These are phyloP conservation scores for Steinernema hermaphroditum DNA, from an alignment of 2,888 invertebrate species.

Conservation along the genomic window DNA sequence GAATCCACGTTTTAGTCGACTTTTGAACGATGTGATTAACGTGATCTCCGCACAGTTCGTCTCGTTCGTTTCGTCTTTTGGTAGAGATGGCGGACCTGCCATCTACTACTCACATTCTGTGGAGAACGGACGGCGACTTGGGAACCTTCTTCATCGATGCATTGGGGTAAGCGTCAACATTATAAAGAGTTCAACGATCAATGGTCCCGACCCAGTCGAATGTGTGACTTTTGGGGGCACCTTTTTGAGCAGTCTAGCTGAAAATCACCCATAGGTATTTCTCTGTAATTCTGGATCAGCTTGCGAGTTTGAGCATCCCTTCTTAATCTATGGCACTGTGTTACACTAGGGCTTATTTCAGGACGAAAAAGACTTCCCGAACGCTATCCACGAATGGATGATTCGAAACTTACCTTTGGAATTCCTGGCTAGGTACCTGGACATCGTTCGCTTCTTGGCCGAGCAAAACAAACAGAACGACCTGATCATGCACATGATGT, in stretches of 20 bases:
- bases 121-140: not conserved
- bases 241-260: too few species aligned
- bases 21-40: not conserved
- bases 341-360: too few species aligned
- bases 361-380: constrained; percentile 18
- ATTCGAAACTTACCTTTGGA: constrained; percentile 3
- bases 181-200: too few species aligned
- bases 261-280: too few species aligned
- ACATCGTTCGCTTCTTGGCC: constrained; percentile 18
- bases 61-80: constrained; percentile 14
- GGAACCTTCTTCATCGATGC: constrained; percentile 5
- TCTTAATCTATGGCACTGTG: too few species aligned
- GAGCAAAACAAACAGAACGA: constrained; percentile 20
- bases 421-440: constrained; percentile 18
- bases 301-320: too few species aligned
- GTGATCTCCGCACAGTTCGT: constrained; percentile 8
- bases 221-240: too few species aligned
- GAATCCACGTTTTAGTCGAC: not conserved
- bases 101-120: constrained; percentile 19
- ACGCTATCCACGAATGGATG: constrained; percentile 23
- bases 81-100: not conserved
- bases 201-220: too few species aligned
- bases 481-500: constrained; percentile 9
- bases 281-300: too few species aligned
- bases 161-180: constrained; percentile 22